Conservation (phyloP, 1,140 invertebrate genomes). For the Formica selysi region DNA sequence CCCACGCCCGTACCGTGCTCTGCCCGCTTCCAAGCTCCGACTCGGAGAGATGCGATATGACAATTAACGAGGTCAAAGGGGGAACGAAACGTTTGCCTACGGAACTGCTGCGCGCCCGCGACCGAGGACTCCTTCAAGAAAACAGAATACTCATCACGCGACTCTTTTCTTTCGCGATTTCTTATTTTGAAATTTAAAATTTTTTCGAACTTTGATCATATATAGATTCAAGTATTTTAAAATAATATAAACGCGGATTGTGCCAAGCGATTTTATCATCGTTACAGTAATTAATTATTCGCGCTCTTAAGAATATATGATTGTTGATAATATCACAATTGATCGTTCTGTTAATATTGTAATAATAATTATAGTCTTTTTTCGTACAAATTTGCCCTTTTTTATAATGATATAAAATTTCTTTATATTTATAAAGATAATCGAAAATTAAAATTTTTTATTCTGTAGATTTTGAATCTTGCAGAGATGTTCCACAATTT, state of each 20-base stretch:
- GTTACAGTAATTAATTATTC: neutral
- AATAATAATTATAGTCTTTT: neutral
- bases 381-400: too few species aligned
- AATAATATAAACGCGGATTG: neutral
- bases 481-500: neutral
- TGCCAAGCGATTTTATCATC: neutral
- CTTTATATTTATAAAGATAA: conserved; percentile 12
- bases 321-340: neutral
- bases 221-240: conserved; percentile 1
- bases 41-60: conserved; percentile 80
- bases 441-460: neutral
- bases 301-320: neutral
- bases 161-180: neutral
- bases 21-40: conserved; percentile 68
- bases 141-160: neutral
- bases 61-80: conserved; percentile 82
- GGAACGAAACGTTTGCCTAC: conserved; percentile 68
- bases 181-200: neutral
- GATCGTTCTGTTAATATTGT: neutral
- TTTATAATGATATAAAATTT: too few species aligned
- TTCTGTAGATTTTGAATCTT: neutral
- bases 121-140: conserved; percentile 26
- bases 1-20: conserved; percentile 79
- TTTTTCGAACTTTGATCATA: neutral
- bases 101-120: conserved; percentile 28